Evolutionary conservation across 2,113 vertebrate genomes (phyloP), one percentile per base, ranked within the genome.

Genomic region (Anas platyrhynchos): DNA sequence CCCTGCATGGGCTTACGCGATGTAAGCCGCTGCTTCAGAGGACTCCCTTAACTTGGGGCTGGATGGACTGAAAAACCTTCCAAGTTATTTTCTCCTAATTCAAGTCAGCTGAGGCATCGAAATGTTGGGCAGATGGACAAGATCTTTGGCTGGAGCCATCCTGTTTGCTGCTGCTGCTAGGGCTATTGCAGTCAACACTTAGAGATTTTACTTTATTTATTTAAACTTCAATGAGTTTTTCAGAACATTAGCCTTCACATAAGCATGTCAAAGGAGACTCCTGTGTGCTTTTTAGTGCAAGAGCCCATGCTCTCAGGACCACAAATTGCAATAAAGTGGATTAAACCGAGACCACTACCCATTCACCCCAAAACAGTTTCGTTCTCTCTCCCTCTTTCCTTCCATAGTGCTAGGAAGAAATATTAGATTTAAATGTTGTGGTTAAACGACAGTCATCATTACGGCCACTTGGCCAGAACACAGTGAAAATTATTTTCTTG

Each of bases 1-100:
- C 78, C 88, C 74, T 71, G 88, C 74, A 5, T 50, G 74, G 66
- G 82, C 74, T 87, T 79, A 32, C 43, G 50, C 81, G 89, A 84
- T 91, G 48, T 65, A 84, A 94, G 88, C 69, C 71, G 65, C 76
- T 86, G 69, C 80, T 96, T 86, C 74, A 83, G 83, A 92, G 52
- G 83, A 66, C 22, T 84, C 44, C 58, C 76, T 93, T 83, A 72
- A 88, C 91, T 89, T 38, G 63, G 66, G 74, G 81, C 95, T 92
- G 95, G 76, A 76, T 68, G 78, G 71, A 48, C 75, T 84, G 93
- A 90, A 87, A 95, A 93, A 88, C 73, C 85, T 86, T 96, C 95
- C 89, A 93, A 96, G 94, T 91, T 95, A 95, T 96, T 96, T 94
- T 88, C 85, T 95, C 68, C 61, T 97, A 96, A 97, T 96, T 95